Percentiles rank a stretch among this genome's conserved stretches.
phyloP scores from a whole-genome alignment of 2,888 invertebrate species.

The Invenusta paracnida region DNA sequence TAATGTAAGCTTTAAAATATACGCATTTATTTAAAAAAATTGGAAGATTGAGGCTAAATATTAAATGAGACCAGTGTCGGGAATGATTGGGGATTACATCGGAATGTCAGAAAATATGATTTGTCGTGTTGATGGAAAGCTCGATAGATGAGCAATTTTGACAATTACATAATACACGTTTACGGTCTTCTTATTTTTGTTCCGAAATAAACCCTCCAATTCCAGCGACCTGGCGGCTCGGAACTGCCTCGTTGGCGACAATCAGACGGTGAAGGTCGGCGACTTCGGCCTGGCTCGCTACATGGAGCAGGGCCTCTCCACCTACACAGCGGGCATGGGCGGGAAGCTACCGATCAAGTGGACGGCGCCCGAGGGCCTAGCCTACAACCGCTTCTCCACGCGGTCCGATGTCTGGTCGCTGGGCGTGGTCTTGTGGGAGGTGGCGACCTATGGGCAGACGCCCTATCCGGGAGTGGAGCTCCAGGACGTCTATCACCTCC shows the following conservation, averaged over 20 bases:
- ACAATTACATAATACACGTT: too few species aligned
- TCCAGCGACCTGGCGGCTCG: conserved; percentile 91
- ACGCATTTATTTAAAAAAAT: too few species aligned
- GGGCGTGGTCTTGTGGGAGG: conserved; percentile 95
- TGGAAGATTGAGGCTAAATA: too few species aligned
- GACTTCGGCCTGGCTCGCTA: conserved; percentile 91
- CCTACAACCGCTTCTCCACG: conserved; percentile 88
- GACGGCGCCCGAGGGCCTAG: conserved; percentile 98
- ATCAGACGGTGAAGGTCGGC: conserved; percentile 93
- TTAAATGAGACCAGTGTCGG: too few species aligned
- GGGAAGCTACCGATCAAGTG: conserved; percentile 99
- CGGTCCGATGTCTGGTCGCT: conserved; percentile 74
- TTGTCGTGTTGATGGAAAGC: too few species aligned
- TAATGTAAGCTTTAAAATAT: too few species aligned
- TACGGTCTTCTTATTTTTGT: too few species aligned
- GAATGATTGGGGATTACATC: too few species aligned
- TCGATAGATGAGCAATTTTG: too few species aligned
- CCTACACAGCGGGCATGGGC: conserved; percentile 95
- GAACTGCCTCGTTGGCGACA: conserved; percentile 94
- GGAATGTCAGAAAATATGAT: too few species aligned
- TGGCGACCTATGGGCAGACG: conserved; percentile 94
- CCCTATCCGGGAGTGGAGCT: conserved; percentile 97
- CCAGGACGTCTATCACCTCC: conserved; percentile 94
- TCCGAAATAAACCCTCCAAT: too few species aligned
- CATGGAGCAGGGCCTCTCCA: conserved; percentile 94